These are phyloP conservation scores for Synanthedon andrenaeformis DNA, from an alignment of 2,888 invertebrate genomes.

Conservation along the genomic window DNA sequence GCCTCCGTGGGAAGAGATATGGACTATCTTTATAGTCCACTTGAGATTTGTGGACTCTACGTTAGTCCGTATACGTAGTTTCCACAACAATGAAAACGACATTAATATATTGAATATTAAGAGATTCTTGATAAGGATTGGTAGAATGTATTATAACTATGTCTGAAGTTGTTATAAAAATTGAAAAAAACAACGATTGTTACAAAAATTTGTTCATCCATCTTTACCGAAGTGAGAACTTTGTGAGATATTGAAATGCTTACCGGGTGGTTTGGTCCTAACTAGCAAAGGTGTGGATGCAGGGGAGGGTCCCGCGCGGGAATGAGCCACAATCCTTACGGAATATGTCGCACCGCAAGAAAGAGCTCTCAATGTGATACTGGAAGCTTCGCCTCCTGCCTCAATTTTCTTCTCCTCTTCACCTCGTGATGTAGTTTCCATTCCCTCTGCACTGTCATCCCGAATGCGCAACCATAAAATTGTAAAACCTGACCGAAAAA, in stretches of 20 bases:
- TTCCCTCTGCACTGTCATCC: slow-evolving; percentile 42
- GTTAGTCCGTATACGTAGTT: too few relatives aligned
- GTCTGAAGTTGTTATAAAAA: too few relatives aligned
- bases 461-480: slow-evolving; percentile 56
- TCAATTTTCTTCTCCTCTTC: slow-evolving; percentile 53
- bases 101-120: too few relatives aligned
- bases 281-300: slow-evolving; percentile 46
- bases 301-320: slow-evolving; percentile 49
- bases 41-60: too few relatives aligned
- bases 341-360: slow-evolving; percentile 57
- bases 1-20: too few relatives aligned
- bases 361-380: slow-evolving; percentile 42
- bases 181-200: too few relatives aligned
- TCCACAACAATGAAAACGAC: too few relatives aligned
- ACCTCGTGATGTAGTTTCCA: slow-evolving; percentile 32
- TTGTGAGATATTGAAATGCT: not conserved
- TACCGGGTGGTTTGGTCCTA: slow-evolving; percentile 59
- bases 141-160: too few relatives aligned
- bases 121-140: too few relatives aligned
- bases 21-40: too few relatives aligned
- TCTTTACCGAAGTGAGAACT: too few relatives aligned
- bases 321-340: slow-evolving; percentile 53
- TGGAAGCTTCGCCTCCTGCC: slow-evolving; percentile 47
- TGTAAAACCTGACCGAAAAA: slow-evolving; percentile 34
- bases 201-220: too few relatives aligned